phyloP scores from a whole-genome alignment of 2,888 invertebrate species.

The Eupithecia tripunctaria region DNA sequence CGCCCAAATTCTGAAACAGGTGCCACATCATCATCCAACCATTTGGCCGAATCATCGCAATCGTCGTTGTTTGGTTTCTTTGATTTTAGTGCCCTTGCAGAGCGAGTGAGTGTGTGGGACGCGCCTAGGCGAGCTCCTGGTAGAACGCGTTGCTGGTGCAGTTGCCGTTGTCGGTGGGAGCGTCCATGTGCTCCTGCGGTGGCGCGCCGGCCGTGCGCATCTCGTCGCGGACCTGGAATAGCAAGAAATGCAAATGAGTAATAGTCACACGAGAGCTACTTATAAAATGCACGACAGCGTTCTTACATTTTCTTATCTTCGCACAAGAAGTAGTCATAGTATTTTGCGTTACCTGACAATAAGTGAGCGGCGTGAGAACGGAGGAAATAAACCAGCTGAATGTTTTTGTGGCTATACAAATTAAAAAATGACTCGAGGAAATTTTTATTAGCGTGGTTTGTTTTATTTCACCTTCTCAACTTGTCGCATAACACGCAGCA shows the following conservation, averaged over 20 bases:
- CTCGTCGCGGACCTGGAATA: conserved; percentile 83
- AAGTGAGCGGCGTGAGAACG: neutral
- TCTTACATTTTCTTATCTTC: neutral
- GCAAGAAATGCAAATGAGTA: neutral
- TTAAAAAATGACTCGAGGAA: neutral
- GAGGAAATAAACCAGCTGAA: neutral
- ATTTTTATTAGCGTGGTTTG: too few relatives aligned
- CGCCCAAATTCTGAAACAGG: neutral
- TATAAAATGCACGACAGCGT: neutral
- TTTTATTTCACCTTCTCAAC: conserved; percentile 74
- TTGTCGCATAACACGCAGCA: conserved; percentile 85
- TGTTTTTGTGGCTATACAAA: neutral
- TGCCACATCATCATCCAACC: neutral
- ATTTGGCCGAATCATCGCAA: too few relatives aligned
- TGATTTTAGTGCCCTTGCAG: too few relatives aligned
- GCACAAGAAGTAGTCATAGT: neutral
- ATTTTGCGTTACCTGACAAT: too few relatives aligned
- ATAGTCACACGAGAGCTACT: neutral
- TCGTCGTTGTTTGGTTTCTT: too few relatives aligned
- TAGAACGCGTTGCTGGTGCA: conserved; percentile 86
- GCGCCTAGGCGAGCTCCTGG: conserved; percentile 54
- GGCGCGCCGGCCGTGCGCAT: conserved; percentile 85
- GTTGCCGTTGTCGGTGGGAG: conserved; percentile 84
- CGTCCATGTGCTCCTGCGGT: conserved; percentile 86
- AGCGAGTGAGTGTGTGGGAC: too few relatives aligned